Conservation (phyloP, 2,113 vertebrate species). For the Orientallactaga bullata region DNA sequence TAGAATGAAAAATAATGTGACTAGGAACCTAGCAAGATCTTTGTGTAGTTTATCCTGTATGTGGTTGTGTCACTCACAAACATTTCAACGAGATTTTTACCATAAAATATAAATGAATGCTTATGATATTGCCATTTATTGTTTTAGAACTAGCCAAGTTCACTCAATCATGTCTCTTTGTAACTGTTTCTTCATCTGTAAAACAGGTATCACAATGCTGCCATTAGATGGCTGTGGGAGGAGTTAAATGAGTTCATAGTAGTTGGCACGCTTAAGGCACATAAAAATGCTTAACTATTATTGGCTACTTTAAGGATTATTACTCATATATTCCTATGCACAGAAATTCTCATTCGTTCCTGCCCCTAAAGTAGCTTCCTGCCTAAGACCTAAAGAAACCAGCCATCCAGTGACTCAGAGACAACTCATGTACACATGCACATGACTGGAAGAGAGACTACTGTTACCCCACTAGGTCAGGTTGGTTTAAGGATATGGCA, state of each 20-base stretch:
- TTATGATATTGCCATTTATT: neutral
- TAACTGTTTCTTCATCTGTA: neutral
- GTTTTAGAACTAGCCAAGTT: neutral
- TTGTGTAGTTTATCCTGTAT: neutral
- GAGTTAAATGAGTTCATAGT: neutral
- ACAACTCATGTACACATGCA: neutral
- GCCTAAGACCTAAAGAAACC: neutral
- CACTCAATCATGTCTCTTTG: neutral
- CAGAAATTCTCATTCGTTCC: neutral
- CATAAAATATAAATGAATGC: neutral
- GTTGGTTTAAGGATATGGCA: neutral
- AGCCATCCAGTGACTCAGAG: neutral
- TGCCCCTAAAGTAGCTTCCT: neutral
- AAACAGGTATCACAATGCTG: neutral
- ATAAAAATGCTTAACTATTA: neutral
- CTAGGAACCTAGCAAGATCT: neutral
- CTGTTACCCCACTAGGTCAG: neutral
- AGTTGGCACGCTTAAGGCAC: neutral
- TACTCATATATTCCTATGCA: neutral
- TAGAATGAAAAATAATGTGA: neutral
- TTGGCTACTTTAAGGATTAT: conserved; percentile 14
- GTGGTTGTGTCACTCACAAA: conserved; percentile 29
- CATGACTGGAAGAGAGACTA: neutral
- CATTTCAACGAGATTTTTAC: neutral
- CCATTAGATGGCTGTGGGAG: neutral